A percentile compares a stretch with the other conserved stretches of the same genome.
Conservation (phyloP, 2,113 vertebrate genomes). For the Mystacornis crossleyi region DNA sequence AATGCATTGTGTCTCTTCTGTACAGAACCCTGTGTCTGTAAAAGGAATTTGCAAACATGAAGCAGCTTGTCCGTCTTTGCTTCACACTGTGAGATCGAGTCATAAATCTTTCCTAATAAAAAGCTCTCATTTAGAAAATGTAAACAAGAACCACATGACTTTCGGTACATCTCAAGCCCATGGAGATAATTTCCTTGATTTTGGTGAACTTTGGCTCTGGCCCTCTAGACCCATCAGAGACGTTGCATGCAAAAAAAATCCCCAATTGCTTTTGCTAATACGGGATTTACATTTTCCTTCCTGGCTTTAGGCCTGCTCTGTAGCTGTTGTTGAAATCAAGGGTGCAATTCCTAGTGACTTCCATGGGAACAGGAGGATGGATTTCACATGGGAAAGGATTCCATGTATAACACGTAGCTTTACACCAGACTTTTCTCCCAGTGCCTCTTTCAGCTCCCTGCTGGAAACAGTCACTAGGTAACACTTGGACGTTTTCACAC, state of each 20-base stretch:
- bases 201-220: neutral
- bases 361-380: neutral
- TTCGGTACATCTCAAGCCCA: neutral
- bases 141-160: neutral
- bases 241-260: neutral
- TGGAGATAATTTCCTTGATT: neutral
- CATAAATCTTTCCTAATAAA: neutral
- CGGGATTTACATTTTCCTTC: neutral
- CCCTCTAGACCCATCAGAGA: neutral
- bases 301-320: neutral
- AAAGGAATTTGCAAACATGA: neutral
- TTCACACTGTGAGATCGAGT: neutral
- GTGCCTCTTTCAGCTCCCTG: neutral
- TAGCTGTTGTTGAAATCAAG: neutral
- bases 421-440: neutral
- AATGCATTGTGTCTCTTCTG: neutral
- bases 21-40: neutral
- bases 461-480: neutral
- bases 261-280: neutral
- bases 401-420: fast-evolving
- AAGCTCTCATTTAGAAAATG: neutral
- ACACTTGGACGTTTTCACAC: neutral
- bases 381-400: neutral
- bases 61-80: neutral
- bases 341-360: neutral